These are phyloP conservation scores for Cryptomyrus ogoouensis DNA, from an alignment of 2,113 vertebrate genomes.

Conservation along the genomic window DNA sequence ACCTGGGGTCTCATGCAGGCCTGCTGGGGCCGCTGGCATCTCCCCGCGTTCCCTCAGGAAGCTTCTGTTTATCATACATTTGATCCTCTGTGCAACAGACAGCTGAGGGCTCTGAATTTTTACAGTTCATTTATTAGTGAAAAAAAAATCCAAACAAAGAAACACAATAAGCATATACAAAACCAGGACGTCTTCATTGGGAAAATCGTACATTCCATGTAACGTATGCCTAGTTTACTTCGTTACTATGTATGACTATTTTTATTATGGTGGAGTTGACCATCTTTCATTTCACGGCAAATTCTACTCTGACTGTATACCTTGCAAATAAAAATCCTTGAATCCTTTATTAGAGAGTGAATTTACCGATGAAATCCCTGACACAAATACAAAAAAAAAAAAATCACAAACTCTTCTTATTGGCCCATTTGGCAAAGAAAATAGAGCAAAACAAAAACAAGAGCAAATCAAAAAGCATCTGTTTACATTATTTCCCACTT, in stretches of 20 bases:
- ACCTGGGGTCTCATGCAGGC: neutral
- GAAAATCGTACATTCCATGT: neutral
- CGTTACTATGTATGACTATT: neutral
- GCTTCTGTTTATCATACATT: neutral
- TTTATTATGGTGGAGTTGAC: neutral
- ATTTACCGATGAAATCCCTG: neutral
- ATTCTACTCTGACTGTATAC: neutral
- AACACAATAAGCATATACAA: neutral
- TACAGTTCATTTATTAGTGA: neutral
- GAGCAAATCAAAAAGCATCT: neutral
- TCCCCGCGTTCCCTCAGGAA: neutral
- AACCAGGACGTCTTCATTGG: neutral
- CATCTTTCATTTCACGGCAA: neutral
- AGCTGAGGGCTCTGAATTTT: neutral
- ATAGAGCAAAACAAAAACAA: neutral
- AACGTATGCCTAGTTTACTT: neutral
- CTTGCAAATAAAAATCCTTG: neutral
- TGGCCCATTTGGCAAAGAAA: slow-evolving; percentile 13
- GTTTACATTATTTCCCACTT: neutral
- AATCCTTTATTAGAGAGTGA: neutral
- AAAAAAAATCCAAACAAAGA: neutral
- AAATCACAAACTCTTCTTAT: neutral
- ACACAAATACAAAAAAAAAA: neutral
- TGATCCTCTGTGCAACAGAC: too few relatives aligned
- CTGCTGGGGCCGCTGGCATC: neutral